Conservation (phyloP, 2,113 vertebrate species). For the Nannobrachium achirus region DNA sequence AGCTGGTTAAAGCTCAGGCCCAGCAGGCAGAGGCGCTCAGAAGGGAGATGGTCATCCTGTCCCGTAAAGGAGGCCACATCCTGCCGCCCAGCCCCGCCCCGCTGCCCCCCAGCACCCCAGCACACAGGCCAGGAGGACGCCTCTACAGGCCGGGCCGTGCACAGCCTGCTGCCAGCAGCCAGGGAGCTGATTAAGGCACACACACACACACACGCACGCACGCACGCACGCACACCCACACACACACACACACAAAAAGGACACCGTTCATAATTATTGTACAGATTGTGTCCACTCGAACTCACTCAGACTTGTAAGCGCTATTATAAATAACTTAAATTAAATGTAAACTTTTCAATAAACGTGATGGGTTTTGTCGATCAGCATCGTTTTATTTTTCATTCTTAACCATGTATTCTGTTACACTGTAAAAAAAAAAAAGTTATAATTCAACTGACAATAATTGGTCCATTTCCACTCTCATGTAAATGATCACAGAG, state of each 20-base stretch:
- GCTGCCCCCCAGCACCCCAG: constrained; percentile 6
- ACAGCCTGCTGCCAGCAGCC: constrained; percentile 1
- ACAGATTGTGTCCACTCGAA: constrained; percentile 46
- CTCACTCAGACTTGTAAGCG: constrained; percentile 10
- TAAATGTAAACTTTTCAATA: too few relatives aligned
- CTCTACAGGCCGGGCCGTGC: background rate
- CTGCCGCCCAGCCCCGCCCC: constrained; percentile 65
- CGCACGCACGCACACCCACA: constrained; percentile 4
- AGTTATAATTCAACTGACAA: too few relatives aligned
- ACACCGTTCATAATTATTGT: background rate
- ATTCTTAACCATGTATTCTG: too few relatives aligned
- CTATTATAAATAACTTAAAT: background rate
- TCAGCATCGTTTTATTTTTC: too few relatives aligned
- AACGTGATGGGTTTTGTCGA: too few relatives aligned
- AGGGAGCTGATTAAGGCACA: constrained; percentile 1
- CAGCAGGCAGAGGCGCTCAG: constrained; percentile 68
- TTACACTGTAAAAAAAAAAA: too few relatives aligned
- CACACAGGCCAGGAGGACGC: background rate
- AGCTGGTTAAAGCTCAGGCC: constrained; percentile 66
- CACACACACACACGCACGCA: constrained; percentile 64
- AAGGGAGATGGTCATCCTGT: constrained; percentile 77
- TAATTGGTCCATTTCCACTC: too few relatives aligned
- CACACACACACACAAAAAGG: background rate
- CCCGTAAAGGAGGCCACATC: constrained; percentile 73
- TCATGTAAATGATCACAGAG: too few relatives aligned